Percentiles rank a stretch among this genome's conserved stretches.
phyloP scores from a whole-genome alignment of 2,113 vertebrate genomes.

The Rhagologus leucostigma region DNA sequence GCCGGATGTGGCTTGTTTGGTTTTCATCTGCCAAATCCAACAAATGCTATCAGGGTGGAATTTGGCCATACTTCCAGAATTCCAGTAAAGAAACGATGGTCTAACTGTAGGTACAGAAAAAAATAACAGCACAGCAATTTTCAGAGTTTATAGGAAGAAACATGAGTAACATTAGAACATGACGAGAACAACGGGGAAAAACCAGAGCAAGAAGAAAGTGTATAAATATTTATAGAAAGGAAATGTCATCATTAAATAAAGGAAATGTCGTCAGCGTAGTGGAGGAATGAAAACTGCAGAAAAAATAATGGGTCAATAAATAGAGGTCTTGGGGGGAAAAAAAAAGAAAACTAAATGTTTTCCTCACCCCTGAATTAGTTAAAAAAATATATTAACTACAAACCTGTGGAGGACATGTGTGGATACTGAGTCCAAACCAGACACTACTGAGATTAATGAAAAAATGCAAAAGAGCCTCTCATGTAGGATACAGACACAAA shows the following conservation, averaged over 20 bases:
- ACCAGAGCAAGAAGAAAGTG: not conserved
- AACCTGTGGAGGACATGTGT: not conserved
- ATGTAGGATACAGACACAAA: not conserved
- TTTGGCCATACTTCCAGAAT: not conserved
- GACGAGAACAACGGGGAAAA: not conserved
- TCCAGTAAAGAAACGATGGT: not conserved
- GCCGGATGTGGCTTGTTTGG: slow-evolving; percentile 27
- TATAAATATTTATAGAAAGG: not conserved
- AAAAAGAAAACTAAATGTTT: not conserved
- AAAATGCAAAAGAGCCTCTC: not conserved
- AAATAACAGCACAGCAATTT: not conserved
- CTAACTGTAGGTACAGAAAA: not conserved
- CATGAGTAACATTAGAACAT: not conserved
- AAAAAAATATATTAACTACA: not conserved
- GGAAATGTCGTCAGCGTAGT: not conserved
- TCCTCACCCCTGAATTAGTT: not conserved
- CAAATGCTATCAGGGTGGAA: slow-evolving; percentile 11
- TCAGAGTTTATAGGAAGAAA: not conserved
- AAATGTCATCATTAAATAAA: not conserved
- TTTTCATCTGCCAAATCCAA: slow-evolving; percentile 48
- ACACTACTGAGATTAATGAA: not conserved
- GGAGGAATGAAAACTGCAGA: not conserved
- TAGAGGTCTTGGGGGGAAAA: accelerated
- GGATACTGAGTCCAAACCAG: not conserved
- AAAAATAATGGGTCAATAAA: slow-evolving; percentile 21